phyloP scores from a whole-genome alignment of 2,888 invertebrate genomes.

The Platycnemis pennipes region DNA sequence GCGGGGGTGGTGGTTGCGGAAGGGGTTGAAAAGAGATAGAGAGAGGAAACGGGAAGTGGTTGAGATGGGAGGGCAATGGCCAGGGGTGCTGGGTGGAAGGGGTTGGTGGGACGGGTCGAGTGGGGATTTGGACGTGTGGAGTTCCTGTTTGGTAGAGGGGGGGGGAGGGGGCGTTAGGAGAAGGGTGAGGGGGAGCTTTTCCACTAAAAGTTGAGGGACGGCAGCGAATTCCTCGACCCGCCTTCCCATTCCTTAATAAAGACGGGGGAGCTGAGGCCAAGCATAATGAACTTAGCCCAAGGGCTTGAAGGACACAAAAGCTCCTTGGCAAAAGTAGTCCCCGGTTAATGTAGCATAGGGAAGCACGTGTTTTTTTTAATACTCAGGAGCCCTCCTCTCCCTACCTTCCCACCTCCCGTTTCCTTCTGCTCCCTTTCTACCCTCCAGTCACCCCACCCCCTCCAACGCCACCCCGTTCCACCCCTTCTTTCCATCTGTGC shows the following conservation, averaged over 20 bases:
- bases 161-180: background rate
- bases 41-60: background rate
- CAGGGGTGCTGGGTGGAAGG: background rate
- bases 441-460: background rate
- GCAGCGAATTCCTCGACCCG: constrained; percentile 16
- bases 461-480: background rate
- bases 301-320: constrained; percentile 56
- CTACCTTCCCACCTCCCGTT: background rate
- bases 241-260: constrained; percentile 37
- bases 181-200: background rate
- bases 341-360: constrained; percentile 63
- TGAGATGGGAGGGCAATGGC: background rate
- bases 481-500: background rate
- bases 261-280: constrained; percentile 49
- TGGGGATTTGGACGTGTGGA: background rate
- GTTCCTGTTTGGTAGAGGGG: background rate
- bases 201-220: constrained; percentile 66
- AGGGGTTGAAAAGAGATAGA: background rate
- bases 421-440: background rate
- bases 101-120: background rate
- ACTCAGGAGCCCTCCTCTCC: background rate
- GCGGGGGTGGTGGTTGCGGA: background rate
- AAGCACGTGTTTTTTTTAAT: constrained; percentile 60
- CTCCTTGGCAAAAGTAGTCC: constrained; percentile 56
- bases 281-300: constrained; percentile 67